Base-by-base conservation (phyloP, 2,888 invertebrate species). In the Ligdia adustata region DNA sequence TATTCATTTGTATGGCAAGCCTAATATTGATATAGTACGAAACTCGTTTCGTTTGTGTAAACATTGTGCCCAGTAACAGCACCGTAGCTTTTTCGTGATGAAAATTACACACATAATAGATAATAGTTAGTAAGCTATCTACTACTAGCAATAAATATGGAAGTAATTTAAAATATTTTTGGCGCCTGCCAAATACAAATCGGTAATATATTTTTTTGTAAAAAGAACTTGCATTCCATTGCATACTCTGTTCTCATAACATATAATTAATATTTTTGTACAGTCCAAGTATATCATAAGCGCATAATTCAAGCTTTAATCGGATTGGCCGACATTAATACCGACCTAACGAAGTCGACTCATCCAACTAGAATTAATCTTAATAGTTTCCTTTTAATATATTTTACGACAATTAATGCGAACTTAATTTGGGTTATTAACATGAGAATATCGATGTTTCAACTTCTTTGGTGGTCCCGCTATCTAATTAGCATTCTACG, bases 1-100 rank as follows among this genome's bases (percentile, higher is more conserved):
- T 89, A 89, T 88, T 87, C 87, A 88, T 89, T 89, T 88, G 88
- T 89, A 85, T 82, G 80, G 85, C 70, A 79, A 80, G 74, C 72
- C 71, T 70, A 88, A 90, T 89, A 87, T 89, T 89, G 82, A 88
- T 86, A 58, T 72, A 22, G 22, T 22, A 76, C 58, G 69, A 70
- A 88, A 88, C 88, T 84, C 78, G 89, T 88, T 87, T 69, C 74
- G 69, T 74, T 66, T 63, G 68, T 65, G 83, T 82, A 82, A 84
- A 86, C 75, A 85, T 72, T 73, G 73, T 63, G 60, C 54, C 55
- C 59, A 62, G 63, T 68, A 68, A 65, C 60, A 55, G 60, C 59
- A 49, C 56, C 52, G 52, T 47, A 64, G 70, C 61, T 69, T 72
- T 73, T 70, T 70, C 62, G 61, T 77, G 64, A 79, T 81, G 79